Conservation (phyloP, 2,888 invertebrate genomes). For the Prosopocoilus inquinatus region DNA sequence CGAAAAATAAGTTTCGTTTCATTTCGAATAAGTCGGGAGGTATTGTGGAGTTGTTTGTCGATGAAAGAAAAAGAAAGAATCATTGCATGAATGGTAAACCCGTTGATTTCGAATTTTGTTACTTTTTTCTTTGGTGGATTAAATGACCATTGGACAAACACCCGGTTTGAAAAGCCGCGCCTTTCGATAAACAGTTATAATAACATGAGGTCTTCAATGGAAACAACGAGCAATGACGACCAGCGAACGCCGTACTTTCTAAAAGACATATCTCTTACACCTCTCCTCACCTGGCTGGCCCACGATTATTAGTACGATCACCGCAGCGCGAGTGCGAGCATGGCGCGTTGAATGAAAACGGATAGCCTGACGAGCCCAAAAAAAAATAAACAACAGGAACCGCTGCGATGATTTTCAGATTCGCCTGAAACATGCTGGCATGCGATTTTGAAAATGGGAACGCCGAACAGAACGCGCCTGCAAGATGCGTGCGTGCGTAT, state of each 20-base stretch:
- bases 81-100: too few species aligned
- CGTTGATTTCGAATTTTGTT: too few species aligned
- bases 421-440: conserved; percentile 5
- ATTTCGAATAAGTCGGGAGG: too few species aligned
- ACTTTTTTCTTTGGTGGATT: too few species aligned
- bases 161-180: conserved; percentile 1
- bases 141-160: too few species aligned
- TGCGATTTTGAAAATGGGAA: conserved; percentile 1
- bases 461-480: not conserved
- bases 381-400: not conserved
- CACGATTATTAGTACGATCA: conserved; percentile 22
- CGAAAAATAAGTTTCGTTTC: too few species aligned
- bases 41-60: too few species aligned
- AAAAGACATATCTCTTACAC: not conserved
- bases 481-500: not conserved
- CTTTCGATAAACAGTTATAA: not conserved
- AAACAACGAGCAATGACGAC: conserved; percentile 1
- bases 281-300: not conserved
- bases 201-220: not conserved
- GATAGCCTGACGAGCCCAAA: not conserved
- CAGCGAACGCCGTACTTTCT: not conserved
- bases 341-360: conserved; percentile 19
- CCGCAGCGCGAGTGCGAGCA: conserved; percentile 33
- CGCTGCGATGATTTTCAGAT: too few species aligned
- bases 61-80: too few species aligned